Evolutionary conservation across 2,113 vertebrate genomes (phyloP), one percentile per base, ranked within the genome.

Genomic region (Lontra canadensis): DNA sequence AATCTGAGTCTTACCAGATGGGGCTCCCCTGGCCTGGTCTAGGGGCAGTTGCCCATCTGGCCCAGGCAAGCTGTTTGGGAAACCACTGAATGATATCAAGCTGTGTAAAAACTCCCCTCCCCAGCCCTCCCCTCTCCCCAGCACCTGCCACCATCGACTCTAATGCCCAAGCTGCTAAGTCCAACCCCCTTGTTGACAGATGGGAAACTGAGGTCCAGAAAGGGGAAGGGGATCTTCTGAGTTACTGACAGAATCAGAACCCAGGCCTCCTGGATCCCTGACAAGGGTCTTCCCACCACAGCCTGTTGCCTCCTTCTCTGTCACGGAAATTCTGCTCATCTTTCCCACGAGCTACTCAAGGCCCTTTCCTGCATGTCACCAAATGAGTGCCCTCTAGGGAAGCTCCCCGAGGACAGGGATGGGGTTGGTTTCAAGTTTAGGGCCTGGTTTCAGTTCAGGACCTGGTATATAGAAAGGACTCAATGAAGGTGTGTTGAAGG

Each of bases 131-230:
- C 7, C 4, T 61, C 71, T 31, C 10, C 13, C 29, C 4, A 6
- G 29, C 31, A 36, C 17, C 31, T 63, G n/a, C 57, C 25, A 29
- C 55, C 39, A 20, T 7, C 23, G 59, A 83, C 20, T 31, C 12
- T 4, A 79, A n/a, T 13, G 49, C 55, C 47, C 69, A 34, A 3
- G 2, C 42, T 4, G 7, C 44, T 52, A 36, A 39, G 39, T 83
- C 91, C 69, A 29, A 21, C 57, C 18, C 52, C 49, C 14, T 59
- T 11, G 4, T 18, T 23, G 42, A 52, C 76, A 67, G 71, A 29
- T 15, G 57, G 67, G 65, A 95, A 89, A 92, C 73, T 42, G 71
- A 89, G 88, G 52, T 65, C 36, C 36, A 87, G 74, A 39, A 74
- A 65, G 12, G 49, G 59, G n/a, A 39, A 79, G 36, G 42, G 20